A percentile compares a stretch with the other conserved stretches of the same genome.
phyloP scores from a whole-genome alignment of 2,797 vertebrate species.

The Champsocephalus gunnari region DNA sequence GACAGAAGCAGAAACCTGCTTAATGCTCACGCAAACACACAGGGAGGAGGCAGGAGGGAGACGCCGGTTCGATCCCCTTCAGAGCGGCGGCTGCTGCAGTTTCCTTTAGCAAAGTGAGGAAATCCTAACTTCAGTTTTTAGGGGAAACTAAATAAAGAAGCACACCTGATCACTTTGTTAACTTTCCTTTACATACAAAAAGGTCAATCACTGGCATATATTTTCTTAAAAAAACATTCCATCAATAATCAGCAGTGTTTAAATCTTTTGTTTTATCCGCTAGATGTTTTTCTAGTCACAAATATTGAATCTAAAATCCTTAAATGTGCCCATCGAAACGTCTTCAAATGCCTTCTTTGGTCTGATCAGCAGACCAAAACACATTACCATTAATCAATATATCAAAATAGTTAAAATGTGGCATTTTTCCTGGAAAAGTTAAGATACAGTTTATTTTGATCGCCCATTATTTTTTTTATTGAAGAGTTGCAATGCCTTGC shows the following conservation, averaged over 20 bases:
- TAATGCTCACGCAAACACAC: constrained; percentile 74
- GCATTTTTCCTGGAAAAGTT: neutral
- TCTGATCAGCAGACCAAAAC: too few species aligned
- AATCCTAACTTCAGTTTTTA: too few species aligned
- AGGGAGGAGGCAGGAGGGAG: constrained; percentile 43
- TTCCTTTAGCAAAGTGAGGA: neutral
- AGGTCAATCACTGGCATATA: neutral
- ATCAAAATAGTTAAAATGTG: neutral
- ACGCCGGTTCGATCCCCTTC: constrained; percentile 23
- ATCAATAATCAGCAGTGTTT: neutral
- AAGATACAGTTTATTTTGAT: neutral
- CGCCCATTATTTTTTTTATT: too few species aligned
- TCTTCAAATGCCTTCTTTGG: neutral
- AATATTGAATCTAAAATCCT: neutral
- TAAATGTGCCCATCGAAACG: neutral
- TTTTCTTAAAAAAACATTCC: too few species aligned
- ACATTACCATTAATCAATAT: too few species aligned
- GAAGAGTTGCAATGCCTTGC: constrained; percentile 15
- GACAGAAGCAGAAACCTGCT: constrained; percentile 63
- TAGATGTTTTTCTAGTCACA: neutral
- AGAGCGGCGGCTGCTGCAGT: neutral
- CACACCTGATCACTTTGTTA: neutral
- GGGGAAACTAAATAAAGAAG: neutral
- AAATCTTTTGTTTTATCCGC: neutral
- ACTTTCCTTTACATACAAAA: neutral